These are phyloP conservation scores for Entelurus aequoreus DNA, from an alignment of 2,113 vertebrate genomes.

Conservation along the genomic window DNA sequence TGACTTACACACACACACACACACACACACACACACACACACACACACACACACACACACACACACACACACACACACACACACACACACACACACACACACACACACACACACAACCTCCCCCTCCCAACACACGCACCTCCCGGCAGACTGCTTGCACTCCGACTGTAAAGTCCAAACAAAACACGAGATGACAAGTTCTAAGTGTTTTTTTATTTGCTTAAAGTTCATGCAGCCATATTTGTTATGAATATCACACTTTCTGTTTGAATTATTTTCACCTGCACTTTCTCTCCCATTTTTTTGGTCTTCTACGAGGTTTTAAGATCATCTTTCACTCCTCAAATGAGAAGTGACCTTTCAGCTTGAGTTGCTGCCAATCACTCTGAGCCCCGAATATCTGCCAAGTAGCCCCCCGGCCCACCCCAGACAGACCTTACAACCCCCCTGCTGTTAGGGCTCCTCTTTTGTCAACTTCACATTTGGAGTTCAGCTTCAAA, in stretches of 20 bases:
- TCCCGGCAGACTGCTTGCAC: slow-evolving; percentile 22
- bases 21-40: background rate
- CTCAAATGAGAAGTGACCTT: slow-evolving; percentile 25
- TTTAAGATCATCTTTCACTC: slow-evolving; percentile 19
- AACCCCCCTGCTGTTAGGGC: slow-evolving; percentile 17
- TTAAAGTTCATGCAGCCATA: background rate
- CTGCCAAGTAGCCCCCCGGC: background rate
- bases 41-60: background rate
- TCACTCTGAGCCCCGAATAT: slow-evolving; percentile 22
- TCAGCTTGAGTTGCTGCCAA: slow-evolving; percentile 26
- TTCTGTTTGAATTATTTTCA: background rate
- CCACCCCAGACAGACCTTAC: background rate
- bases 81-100: background rate
- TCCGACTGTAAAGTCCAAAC: slow-evolving; percentile 14
- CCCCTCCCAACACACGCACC: background rate
- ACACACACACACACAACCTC: background rate
- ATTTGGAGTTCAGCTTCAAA: slow-evolving; percentile 39
- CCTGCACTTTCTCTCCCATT: background rate
- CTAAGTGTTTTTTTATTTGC: background rate
- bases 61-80: background rate
- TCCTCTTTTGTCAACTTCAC: slow-evolving; percentile 21
- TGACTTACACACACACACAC: background rate
- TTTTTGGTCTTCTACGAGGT: background rate
- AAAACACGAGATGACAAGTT: slow-evolving; percentile 15
- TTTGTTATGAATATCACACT: background rate